Evolutionary conservation across 2,797 vertebrate species (phyloP).

Genomic region (Tamandua tetradactyla): DNA sequence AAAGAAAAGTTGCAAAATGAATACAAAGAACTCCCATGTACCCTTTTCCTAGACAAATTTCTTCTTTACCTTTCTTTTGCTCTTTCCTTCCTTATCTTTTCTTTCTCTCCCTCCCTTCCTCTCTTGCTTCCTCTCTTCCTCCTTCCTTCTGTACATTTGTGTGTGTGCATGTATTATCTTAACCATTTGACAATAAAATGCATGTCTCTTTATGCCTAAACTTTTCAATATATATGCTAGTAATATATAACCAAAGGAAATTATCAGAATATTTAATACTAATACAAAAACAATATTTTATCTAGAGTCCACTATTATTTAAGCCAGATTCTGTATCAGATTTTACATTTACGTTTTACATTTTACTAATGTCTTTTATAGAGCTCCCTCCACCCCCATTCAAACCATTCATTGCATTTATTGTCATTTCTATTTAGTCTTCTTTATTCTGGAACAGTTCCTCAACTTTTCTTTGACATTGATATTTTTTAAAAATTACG

Average conservation of each 20-base stretch:
- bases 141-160: not conserved
- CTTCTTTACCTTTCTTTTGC: too few relatives aligned
- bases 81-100: not conserved
- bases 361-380: not conserved
- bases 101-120: too few relatives aligned
- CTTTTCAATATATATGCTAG: not conserved
- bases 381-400: fast-evolving
- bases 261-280: not conserved
- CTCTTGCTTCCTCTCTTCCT: not conserved
- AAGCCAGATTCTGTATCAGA: not conserved
- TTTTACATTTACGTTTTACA: too few relatives aligned
- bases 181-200: not conserved
- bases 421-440: not conserved
- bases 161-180: not conserved
- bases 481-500: not conserved
- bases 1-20: not conserved
- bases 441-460: not conserved
- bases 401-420: not conserved
- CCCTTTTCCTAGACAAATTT: not conserved
- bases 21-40: not conserved
- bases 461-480: not conserved
- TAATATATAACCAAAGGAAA: not conserved
- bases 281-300: not conserved
- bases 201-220: not conserved
- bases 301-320: not conserved